Evolutionary conservation across 1,140 invertebrate species (phyloP).

Genomic region (Cydia fagiglandana): DNA sequence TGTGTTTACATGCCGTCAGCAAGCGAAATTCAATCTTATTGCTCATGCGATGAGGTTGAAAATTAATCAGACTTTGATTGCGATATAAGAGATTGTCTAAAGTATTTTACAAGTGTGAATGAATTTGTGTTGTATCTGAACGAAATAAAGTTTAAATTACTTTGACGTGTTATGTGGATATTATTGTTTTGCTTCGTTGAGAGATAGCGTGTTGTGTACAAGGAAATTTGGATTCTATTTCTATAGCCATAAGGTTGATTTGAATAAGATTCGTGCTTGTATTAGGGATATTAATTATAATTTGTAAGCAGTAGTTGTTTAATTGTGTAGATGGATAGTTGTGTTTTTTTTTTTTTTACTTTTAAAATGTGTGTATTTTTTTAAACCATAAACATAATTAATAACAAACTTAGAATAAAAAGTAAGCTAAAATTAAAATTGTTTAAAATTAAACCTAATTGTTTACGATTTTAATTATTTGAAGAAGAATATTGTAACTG

Average conservation of each 20-base stretch:
- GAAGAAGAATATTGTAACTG: neutral
- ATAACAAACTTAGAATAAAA: no score
- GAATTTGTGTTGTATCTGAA: neutral
- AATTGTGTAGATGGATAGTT: neutral
- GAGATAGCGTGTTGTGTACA: neutral
- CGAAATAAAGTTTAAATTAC: neutral
- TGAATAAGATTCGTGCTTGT: neutral
- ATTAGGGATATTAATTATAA: neutral
- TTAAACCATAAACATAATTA: no score
- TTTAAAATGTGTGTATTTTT: no score
- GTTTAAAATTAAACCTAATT: no score
- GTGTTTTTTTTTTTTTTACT: no score
- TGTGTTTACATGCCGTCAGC: neutral
- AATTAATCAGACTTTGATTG: neutral
- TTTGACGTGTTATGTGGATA: neutral
- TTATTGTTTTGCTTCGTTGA: neutral
- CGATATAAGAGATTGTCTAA: neutral
- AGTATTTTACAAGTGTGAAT: neutral
- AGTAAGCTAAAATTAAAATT: no score
- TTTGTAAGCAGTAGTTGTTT: neutral
- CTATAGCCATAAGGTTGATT: neutral
- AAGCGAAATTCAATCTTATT: neutral
- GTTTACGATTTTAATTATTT: neutral
- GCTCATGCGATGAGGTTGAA: neutral
- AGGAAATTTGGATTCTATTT: neutral